Evolutionary conservation across 2,113 vertebrate genomes (phyloP), one percentile per base, ranked within the genome.

Genomic region (Jaculus jaculus): DNA sequence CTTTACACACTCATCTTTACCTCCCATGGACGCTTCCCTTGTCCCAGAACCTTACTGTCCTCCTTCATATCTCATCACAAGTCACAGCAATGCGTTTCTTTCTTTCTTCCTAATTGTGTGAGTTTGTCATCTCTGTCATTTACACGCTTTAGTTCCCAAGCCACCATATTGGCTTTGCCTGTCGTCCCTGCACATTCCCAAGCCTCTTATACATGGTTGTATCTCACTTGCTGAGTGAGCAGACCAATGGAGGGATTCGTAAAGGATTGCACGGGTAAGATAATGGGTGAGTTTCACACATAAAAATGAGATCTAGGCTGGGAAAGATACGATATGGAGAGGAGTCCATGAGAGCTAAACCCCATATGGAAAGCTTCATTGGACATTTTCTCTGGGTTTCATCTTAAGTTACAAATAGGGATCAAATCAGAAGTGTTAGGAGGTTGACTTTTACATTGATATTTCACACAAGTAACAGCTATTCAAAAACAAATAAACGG

Each of bases 401-500:
- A 5, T 51, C 37, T 74, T 84, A 20, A 69, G 23, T 51, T 54
- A 68, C 37, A 83, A 83, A 60, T 69, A 51, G 23, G 9, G 37
- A 80, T 30, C 58, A 83, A 54, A 39, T 90, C 26, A 34, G n/a
- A 72, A 77, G 17, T 21, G 74, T 78, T 79, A 80, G 63, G 26
- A 83, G 60, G 54, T 47, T 84, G 51, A 77, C 58, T 90, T 84
- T 89, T 11, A 75, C 34, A 32, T 24, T 66, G 42, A 69, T 1
- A 71, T 69, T 84, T 87, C 13, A 58, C 5, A 82, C 34, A 42
- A 37, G 0, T 47, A 69, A 71, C 21, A 72, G 24, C 26, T 51
- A 30, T 65, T 92, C 13, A 71, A 90, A 94, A 63, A 79, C 10
- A 92, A 92, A 71, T 82, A 37, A 89, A 83, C 39, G 39, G 32